Evolutionary conservation across 1,140 invertebrate species (phyloP).

Genomic region (Panagrolaimus sp.): DNA sequence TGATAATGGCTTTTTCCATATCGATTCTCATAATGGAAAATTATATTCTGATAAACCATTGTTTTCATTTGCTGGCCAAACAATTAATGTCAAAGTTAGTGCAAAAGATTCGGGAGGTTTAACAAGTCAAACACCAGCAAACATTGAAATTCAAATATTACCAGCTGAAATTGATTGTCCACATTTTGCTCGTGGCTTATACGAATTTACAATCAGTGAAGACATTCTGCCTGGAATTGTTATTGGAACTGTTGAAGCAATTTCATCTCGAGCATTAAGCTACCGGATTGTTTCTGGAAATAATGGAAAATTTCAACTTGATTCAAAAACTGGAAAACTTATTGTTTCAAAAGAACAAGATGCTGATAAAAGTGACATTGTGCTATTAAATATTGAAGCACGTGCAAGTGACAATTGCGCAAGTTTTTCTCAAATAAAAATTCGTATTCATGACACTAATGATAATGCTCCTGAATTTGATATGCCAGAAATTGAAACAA

Average conservation of each 20-base stretch:
- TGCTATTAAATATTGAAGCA: conserved; percentile 76
- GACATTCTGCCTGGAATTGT: conserved; percentile 58
- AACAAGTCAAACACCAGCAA: conserved; percentile 20
- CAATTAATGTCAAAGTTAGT: conserved; percentile 25
- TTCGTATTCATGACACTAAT: conserved; percentile 72
- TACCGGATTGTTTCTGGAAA: conserved; percentile 22
- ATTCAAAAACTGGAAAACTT: conserved; percentile 31
- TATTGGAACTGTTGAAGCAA: conserved; percentile 56
- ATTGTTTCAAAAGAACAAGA: conserved; percentile 40
- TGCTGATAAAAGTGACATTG: conserved; percentile 62
- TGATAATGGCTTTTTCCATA: conserved; percentile 45
- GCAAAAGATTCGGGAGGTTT: conserved; percentile 34
- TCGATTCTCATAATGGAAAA: conserved; percentile 46
- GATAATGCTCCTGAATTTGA: conserved; percentile 85
- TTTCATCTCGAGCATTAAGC: conserved; percentile 41
- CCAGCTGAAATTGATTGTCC: conserved; percentile 41
- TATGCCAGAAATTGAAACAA: conserved; percentile 71
- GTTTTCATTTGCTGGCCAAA: conserved; percentile 4
- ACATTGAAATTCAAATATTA: background rate
- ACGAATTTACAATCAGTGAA: conserved; percentile 59
- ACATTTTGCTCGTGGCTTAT: conserved; percentile 51
- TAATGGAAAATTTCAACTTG: conserved; percentile 15
- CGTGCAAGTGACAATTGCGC: conserved; percentile 72
- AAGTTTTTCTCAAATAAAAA: conserved; percentile 75
- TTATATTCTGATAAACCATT: conserved; percentile 5